Percentiles rank a stretch among this genome's conserved stretches.
Evolutionary conservation across 2,888 invertebrate species (phyloP).

Genomic region (Parnassius smintheus): DNA sequence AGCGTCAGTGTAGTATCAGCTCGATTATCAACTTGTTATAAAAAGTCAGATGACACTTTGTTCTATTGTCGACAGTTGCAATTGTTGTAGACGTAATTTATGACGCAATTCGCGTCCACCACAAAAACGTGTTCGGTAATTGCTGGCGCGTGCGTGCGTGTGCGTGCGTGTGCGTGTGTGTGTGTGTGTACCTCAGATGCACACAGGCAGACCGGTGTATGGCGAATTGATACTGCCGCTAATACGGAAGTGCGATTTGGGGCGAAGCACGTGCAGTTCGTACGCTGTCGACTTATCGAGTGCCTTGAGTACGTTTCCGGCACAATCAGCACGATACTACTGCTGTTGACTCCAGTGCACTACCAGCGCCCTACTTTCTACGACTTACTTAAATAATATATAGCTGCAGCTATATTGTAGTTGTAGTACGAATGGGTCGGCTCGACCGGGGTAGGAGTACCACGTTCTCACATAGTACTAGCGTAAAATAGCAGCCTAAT

Average conservation of each 20-base stretch:
- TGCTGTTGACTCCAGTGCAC: not conserved
- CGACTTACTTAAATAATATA: not conserved
- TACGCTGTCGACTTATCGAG: constrained; percentile 10
- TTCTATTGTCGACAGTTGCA: not conserved
- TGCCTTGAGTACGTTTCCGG: constrained; percentile 3
- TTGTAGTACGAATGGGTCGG: too few relatives aligned
- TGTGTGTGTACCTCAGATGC: not conserved
- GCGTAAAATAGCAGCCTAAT: too few relatives aligned
- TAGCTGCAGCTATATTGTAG: too few relatives aligned
- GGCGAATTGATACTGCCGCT: constrained; percentile 31
- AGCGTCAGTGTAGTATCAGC: too few relatives aligned
- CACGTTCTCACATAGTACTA: too few relatives aligned
- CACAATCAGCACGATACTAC: not conserved
- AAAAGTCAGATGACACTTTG: not conserved
- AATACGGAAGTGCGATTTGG: constrained; percentile 64
- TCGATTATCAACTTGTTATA: too few relatives aligned
- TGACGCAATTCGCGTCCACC: too few relatives aligned
- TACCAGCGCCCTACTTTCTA: not conserved
- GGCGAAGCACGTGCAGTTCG: constrained; percentile 28
- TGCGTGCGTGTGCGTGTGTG: not conserved
- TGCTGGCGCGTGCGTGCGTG: not conserved
- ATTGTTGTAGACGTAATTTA: too few relatives aligned
- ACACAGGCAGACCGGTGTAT: not conserved
- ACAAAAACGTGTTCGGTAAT: not conserved
- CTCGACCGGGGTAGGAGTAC: too few relatives aligned